These are phyloP conservation scores for Hymenopus coronatus DNA, from an alignment of 2,888 invertebrate species.

Conservation along the genomic window DNA sequence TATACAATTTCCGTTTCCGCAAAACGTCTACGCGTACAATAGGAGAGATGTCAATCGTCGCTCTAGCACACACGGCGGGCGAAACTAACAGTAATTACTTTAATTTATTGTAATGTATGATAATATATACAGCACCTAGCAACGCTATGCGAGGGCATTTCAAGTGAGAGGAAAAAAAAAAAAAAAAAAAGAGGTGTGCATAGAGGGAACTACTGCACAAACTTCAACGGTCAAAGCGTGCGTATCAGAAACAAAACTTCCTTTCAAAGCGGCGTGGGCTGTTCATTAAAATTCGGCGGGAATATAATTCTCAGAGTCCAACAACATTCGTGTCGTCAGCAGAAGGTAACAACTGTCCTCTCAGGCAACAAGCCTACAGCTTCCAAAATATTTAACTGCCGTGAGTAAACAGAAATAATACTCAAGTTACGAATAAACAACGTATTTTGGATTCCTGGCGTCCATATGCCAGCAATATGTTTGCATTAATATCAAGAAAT, in stretches of 20 bases:
- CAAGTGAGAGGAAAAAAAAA: background rate
- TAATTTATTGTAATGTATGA: conserved; percentile 31
- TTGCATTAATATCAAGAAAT: too few relatives aligned
- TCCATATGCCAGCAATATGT: too few relatives aligned
- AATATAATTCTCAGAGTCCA: background rate
- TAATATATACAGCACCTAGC: conserved; percentile 21
- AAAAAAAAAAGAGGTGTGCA: background rate
- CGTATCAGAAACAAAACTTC: background rate
- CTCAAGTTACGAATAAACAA: too few relatives aligned
- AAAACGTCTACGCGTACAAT: background rate
- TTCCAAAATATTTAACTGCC: too few relatives aligned
- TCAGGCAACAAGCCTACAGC: too few relatives aligned
- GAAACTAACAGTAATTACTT: conserved; percentile 18
- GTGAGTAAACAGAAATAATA: too few relatives aligned
- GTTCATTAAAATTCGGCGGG: background rate
- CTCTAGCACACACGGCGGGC: background rate
- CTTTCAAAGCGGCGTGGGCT: background rate
- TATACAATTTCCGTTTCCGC: background rate
- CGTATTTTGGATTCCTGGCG: too few relatives aligned
- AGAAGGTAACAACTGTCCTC: too few relatives aligned
- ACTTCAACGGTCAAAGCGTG: background rate
- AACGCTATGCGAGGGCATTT: background rate
- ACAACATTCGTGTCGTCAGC: background rate
- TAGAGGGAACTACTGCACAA: background rate
- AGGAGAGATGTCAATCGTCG: conserved; percentile 3